Evolutionary conservation across 1,140 invertebrate species (phyloP).

Genomic region (Drosophila pseudoobscura): DNA sequence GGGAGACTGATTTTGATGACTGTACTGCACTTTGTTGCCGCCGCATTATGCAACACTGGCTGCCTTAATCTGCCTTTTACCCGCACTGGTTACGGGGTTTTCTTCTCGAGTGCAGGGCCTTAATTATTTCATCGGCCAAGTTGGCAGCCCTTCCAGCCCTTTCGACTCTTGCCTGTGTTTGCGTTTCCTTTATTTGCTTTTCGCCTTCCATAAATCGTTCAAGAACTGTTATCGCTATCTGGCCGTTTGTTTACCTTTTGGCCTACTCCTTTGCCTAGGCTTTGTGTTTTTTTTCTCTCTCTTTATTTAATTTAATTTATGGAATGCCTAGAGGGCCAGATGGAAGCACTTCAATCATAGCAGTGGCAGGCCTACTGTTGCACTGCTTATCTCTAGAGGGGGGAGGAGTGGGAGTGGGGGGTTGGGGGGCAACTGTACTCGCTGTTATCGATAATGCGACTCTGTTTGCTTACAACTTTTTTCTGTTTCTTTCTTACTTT

Average conservation of each 20-base stretch:
- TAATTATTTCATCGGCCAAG: constrained; percentile 71
- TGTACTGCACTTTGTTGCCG: constrained; percentile 29
- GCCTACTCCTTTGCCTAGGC: constrained; percentile 30
- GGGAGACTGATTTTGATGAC: constrained; percentile 63
- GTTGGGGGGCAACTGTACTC: constrained; percentile 1
- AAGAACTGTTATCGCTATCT: constrained; percentile 64
- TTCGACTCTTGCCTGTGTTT: constrained; percentile 30
- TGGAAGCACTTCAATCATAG: constrained; percentile 70
- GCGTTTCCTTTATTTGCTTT: constrained; percentile 23
- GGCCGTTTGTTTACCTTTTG: constrained; percentile 42
- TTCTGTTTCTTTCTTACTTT: constrained; percentile 23
- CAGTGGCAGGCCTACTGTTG: constrained; percentile 40
- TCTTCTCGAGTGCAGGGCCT: constrained; percentile 34
- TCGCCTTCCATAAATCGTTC: constrained; percentile 71
- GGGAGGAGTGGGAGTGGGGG: too few species aligned
- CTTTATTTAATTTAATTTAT: constrained; percentile 53
- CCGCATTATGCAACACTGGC: constrained; percentile 37
- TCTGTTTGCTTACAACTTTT: constrained; percentile 28
- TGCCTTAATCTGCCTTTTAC: constrained; percentile 56
- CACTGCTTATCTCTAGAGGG: constrained; percentile 61
- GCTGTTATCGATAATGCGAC: constrained; percentile 62
- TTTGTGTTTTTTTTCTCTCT: constrained; percentile 24
- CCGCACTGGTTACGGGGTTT: constrained; percentile 16
- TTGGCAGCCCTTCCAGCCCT: constrained; percentile 12
- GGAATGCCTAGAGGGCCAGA: constrained; percentile 43